Evolutionary conservation across 1,140 invertebrate species (phyloP).

Genomic region (Cyphomyrmex costatus): DNA sequence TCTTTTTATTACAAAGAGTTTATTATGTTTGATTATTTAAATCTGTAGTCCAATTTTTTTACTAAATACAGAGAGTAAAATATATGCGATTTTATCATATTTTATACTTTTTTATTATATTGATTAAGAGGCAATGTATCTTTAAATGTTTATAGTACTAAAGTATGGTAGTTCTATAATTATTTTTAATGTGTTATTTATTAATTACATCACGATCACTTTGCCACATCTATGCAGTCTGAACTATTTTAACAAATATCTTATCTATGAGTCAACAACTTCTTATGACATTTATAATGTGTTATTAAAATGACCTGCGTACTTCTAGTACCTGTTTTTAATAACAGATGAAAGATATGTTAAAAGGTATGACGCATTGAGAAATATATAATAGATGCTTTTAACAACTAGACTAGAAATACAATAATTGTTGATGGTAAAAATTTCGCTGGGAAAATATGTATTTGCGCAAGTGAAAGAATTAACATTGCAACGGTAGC

Average conservation of each 20-base stretch:
- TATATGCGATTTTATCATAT: background rate
- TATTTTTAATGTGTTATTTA: conserved; percentile 13
- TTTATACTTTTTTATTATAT: background rate
- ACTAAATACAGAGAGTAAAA: background rate
- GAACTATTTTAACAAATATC: background rate
- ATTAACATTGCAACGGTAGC: background rate
- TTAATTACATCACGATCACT: background rate
- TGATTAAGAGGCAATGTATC: background rate
- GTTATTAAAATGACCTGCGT: conserved; percentile 1
- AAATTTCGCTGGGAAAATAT: background rate
- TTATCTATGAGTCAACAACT: conserved; percentile 14
- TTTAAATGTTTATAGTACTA: background rate
- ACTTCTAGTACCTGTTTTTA: background rate
- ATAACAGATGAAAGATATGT: conserved; percentile 1
- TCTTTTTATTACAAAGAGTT: conserved; percentile 12
- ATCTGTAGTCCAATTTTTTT: background rate
- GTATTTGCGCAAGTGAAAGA: background rate
- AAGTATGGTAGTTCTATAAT: background rate
- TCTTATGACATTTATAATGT: background rate
- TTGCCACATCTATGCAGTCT: background rate
- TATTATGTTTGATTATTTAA: background rate
- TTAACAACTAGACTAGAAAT: background rate
- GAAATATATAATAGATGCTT: background rate
- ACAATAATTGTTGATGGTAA: background rate
- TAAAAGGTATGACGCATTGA: background rate